Percentiles rank a stretch among this genome's conserved stretches.
Conservation (phyloP, 2,888 invertebrate genomes). For the Saturnia japonica region DNA sequence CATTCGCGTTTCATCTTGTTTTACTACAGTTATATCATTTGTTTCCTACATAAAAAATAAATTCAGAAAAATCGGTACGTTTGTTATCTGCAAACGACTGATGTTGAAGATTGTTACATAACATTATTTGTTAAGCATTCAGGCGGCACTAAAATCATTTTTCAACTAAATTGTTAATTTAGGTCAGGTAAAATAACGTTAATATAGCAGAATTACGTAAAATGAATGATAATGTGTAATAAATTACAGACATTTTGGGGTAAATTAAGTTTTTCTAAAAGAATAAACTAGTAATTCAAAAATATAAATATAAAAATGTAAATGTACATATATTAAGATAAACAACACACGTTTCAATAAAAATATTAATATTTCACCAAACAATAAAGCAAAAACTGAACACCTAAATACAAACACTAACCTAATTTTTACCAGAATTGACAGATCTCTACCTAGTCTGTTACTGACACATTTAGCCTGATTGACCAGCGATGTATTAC, state of each 20-base stretch:
- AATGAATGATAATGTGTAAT: neutral
- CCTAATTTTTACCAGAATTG: neutral
- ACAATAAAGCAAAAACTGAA: neutral
- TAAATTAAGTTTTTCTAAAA: neutral
- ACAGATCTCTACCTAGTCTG: too few species aligned
- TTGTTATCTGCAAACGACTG: neutral
- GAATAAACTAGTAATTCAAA: neutral
- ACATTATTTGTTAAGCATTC: neutral
- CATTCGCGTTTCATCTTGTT: neutral
- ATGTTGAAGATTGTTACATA: neutral
- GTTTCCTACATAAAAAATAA: neutral
- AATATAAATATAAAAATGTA: neutral
- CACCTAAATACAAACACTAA: neutral
- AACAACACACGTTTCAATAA: neutral
- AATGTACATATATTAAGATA: neutral
- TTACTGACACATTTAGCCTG: too few species aligned
- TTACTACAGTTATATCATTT: neutral
- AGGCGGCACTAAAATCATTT: neutral
- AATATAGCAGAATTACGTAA: neutral
- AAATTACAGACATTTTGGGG: neutral
- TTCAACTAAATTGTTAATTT: neutral
- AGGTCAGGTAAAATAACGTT: neutral
- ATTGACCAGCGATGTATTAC: too few species aligned
- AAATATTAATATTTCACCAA: neutral
- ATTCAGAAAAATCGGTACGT: neutral